Percentiles rank a stretch among this genome's conserved stretches.
These are phyloP conservation scores for Apeltes quadracus DNA, from an alignment of 2,113 vertebrate genomes.

Conservation along the genomic window DNA sequence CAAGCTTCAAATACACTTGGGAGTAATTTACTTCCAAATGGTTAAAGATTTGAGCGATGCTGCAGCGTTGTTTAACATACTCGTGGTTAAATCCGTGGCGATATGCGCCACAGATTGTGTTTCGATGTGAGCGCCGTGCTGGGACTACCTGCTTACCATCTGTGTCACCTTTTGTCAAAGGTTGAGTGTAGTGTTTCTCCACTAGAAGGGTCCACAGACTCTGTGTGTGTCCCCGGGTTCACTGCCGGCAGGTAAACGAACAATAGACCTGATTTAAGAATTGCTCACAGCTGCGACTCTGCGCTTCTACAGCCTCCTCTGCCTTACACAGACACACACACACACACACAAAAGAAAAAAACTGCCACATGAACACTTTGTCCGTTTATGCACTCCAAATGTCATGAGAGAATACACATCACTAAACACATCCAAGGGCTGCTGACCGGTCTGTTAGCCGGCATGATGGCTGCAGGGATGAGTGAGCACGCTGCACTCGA, in stretches of 20 bases:
- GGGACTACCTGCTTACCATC: constrained; percentile 38
- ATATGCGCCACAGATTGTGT: background rate
- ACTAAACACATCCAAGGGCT: constrained; percentile 67
- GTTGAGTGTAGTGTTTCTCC: constrained; percentile 34
- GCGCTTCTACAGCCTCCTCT: constrained; percentile 23
- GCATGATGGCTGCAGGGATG: constrained; percentile 72
- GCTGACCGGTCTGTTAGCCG: constrained; percentile 60
- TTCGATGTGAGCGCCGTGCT: background rate
- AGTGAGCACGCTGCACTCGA: constrained; percentile 52
- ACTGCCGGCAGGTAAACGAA: constrained; percentile 33
- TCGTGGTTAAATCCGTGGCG: background rate
- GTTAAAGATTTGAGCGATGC: background rate
- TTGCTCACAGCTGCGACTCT: constrained; percentile 47
- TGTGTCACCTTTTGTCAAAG: constrained; percentile 42
- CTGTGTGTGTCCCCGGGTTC: constrained; percentile 29
- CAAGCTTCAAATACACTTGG: too few relatives aligned
- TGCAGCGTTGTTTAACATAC: background rate
- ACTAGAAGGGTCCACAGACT: constrained; percentile 10
- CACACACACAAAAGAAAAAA: constrained; percentile 30
- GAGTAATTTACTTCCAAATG: background rate
- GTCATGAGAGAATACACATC: constrained; percentile 66
- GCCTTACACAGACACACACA: constrained; percentile 32
- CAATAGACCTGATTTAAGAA: constrained; percentile 51
- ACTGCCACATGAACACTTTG: constrained; percentile 53
- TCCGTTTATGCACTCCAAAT: constrained; percentile 65